Conservation (phyloP, 2,113 vertebrate genomes). For the Taurulus bubalis region DNA sequence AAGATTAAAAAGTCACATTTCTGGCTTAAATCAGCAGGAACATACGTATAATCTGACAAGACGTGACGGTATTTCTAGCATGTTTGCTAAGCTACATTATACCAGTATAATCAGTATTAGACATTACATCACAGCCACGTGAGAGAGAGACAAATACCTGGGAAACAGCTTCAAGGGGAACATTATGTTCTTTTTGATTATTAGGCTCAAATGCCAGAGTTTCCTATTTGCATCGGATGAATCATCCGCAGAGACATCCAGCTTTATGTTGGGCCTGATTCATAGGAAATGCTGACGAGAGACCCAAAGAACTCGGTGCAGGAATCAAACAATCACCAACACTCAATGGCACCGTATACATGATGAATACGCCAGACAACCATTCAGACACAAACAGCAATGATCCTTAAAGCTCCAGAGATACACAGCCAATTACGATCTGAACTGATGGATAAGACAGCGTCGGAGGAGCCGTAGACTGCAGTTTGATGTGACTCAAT, state of each 20-base stretch:
- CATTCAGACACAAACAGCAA: conserved; percentile 49
- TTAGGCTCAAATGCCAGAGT: conserved; percentile 68
- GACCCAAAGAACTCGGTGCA: conserved; percentile 41
- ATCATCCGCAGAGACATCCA: conserved; percentile 61
- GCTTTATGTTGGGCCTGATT: conserved; percentile 66
- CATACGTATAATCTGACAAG: conserved; percentile 29
- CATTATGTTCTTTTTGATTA: conserved; percentile 76
- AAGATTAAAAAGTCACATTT: conserved; percentile 36
- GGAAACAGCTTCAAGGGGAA: conserved; percentile 70
- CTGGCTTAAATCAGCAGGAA: conserved; percentile 23
- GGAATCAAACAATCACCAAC: conserved; percentile 65
- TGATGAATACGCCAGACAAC: conserved; percentile 55
- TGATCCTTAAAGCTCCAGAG: conserved; percentile 60
- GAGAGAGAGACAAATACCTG: conserved; percentile 58
- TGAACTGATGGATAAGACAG: conserved; percentile 47
- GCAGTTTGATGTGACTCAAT: conserved; percentile 57
- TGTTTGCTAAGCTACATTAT: conserved; percentile 53
- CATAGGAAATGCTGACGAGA: conserved; percentile 51
- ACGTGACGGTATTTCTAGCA: conserved; percentile 46
- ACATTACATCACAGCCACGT: conserved; percentile 64
- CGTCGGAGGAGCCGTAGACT: conserved; percentile 36
- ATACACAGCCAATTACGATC: conserved; percentile 59
- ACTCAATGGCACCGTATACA: conserved; percentile 51
- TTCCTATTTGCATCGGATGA: conserved; percentile 73
- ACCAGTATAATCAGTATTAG: conserved; percentile 56